Base-by-base conservation (phyloP, 1,140 invertebrate species). In the Drosophila prosaltans region DNA sequence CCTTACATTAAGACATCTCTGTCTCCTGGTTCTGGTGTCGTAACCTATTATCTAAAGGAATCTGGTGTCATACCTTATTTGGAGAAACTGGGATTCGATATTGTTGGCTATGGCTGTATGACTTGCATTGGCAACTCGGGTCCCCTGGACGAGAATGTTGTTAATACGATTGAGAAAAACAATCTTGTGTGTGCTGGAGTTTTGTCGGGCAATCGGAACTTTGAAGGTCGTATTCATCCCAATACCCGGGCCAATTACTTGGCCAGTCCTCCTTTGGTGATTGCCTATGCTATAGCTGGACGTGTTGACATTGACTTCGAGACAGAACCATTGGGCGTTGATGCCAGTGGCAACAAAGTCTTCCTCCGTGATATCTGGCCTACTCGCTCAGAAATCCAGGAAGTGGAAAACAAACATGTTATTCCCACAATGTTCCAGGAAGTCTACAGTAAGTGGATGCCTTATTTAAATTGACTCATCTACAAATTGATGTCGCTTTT, bases 81-180 rank as follows among this genome's bases (percentile, higher is more conserved):
- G 45, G 95, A 96, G 71, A 94, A 97, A 92, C 94, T 99, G 9
- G 98, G 98, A 7, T 99, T 99, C 93, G 95, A 98, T 83, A 96
- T 98, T 63, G 96, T 97, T 32, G 98, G 98, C n/a, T 99, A 98
- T 91, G 96, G 98, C 1, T 99, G 98, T 93, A 99, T 99, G 98
- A 99, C 98, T 0, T 99, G 98, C 92, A 99, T 99, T 77, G 99
- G 99, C 7, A 99, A 99, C 93, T 97, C 96, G 57, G 98, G 98
- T 9, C 98, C 98, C 0, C 94, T 99, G 6, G 96, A 97, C 64
- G 98, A 99, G 69, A 94, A 96, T 72, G 96, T 99, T 28, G 95
- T 95, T 0, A 97, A 98, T 84, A 97, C 97, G 1, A 99, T 99
- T 80, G 98, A 99, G 92, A 97, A 98, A 94, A 97, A 97, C 91